Evolutionary conservation across 2,888 invertebrate genomes (phyloP).

Genomic region (Hydraecia micacea): DNA sequence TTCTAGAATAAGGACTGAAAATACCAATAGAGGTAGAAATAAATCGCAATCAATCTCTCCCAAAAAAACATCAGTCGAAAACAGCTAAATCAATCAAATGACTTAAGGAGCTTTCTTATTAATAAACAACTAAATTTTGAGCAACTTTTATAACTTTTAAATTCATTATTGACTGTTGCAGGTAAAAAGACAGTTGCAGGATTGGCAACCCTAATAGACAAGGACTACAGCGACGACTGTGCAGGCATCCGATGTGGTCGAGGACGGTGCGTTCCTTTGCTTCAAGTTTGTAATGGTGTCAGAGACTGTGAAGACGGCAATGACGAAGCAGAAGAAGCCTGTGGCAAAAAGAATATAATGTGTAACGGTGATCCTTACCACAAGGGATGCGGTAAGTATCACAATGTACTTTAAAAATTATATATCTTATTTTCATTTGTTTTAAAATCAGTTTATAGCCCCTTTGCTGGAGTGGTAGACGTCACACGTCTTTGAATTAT

Average conservation of each 20-base stretch:
- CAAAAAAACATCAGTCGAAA: neutral
- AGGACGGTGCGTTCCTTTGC: constrained; percentile 91
- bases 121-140: neutral
- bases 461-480: neutral
- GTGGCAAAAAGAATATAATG: constrained; percentile 78
- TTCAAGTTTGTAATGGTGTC: constrained; percentile 92
- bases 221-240: constrained; percentile 81
- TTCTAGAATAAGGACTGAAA: neutral
- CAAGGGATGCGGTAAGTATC: constrained; percentile 80
- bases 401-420: neutral
- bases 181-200: constrained; percentile 49
- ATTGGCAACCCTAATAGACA: constrained; percentile 45
- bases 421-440: neutral
- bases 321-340: constrained; percentile 91
- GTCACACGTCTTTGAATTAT: neutral
- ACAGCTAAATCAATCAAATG: neutral
- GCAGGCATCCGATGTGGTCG: constrained; percentile 92
- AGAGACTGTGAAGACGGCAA: constrained; percentile 92
- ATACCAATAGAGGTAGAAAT: neutral
- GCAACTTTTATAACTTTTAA: neutral
- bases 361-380: constrained; percentile 78
- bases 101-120: neutral
- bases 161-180: constrained; percentile 15
- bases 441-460: neutral
- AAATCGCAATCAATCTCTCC: neutral